phyloP scores from a whole-genome alignment of 2,888 invertebrate genomes.

The Cerastis leucographa region DNA sequence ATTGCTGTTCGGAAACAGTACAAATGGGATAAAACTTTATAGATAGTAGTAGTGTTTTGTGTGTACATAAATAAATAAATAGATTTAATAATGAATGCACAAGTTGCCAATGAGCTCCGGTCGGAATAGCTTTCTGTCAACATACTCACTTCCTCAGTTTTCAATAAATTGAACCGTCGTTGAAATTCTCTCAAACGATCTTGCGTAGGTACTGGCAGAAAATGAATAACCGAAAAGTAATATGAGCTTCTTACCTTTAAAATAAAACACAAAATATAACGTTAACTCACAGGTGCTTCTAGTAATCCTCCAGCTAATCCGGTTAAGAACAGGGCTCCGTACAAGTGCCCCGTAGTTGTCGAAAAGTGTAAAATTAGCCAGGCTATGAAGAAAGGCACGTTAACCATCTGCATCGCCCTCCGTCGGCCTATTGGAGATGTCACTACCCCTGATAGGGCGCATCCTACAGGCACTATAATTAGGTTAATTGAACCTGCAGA shows the following conservation, averaged over 20 bases:
- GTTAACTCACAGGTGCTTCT: conserved; percentile 93
- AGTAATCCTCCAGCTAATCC: conserved; percentile 94
- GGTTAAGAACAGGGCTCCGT: conserved; percentile 93
- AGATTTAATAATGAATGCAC: not conserved
- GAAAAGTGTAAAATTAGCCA: conserved; percentile 94
- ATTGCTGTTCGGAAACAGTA: not conserved
- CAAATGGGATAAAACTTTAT: not conserved
- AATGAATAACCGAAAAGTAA: not conserved
- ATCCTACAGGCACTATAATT: conserved; percentile 95
- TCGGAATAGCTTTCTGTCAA: not conserved
- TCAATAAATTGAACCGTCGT: not conserved
- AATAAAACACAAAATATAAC: not conserved
- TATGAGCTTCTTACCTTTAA: not conserved
- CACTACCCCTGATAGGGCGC: conserved; percentile 93
- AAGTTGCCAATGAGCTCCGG: not conserved
- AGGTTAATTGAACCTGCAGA: conserved; percentile 94
- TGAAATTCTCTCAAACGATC: not conserved
- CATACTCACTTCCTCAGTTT: not conserved
- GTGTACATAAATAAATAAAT: too few relatives aligned
- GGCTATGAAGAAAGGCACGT: conserved; percentile 93
- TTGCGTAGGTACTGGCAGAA: not conserved
- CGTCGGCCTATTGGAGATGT: conserved; percentile 94
- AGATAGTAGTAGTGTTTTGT: too few relatives aligned
- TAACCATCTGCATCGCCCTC: conserved; percentile 94
- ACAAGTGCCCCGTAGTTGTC: conserved; percentile 91